Conservation (phyloP, 2,888 invertebrate genomes). For the Drosophila anomalata region DNA sequence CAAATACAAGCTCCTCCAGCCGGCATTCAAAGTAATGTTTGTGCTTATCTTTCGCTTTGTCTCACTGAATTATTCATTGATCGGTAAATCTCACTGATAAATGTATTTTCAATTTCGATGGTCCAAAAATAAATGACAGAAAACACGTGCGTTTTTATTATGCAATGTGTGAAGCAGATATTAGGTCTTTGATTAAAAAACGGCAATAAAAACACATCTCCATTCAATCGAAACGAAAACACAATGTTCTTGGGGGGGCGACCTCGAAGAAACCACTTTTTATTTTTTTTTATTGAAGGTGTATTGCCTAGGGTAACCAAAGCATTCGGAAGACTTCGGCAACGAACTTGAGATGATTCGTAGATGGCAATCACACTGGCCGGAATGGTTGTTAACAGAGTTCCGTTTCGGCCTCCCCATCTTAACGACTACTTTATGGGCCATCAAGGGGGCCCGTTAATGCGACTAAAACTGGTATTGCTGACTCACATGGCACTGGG, state of each 20-base stretch:
- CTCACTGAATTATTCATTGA: conserved; percentile 36
- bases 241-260: conserved; percentile 50
- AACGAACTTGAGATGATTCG: conserved; percentile 35
- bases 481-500: conserved; percentile 82
- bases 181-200: neutral
- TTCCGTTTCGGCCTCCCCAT: conserved; percentile 42
- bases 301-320: conserved; percentile 16
- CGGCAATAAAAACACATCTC: conserved; percentile 16
- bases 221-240: conserved; percentile 20
- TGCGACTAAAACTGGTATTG: conserved; percentile 20
- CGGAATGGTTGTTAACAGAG: conserved; percentile 10
- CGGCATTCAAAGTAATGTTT: conserved; percentile 13
- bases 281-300: conserved; percentile 5
- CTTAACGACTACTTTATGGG: conserved; percentile 38
- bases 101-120: conserved; percentile 1
- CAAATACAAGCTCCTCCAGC: conserved; percentile 5
- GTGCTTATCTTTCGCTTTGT: conserved; percentile 11
- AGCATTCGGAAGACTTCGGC: conserved; percentile 48
- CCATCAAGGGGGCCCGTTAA: conserved; percentile 28
- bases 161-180: conserved; percentile 14
- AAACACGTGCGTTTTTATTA: conserved; percentile 36
- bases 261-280: conserved; percentile 55
- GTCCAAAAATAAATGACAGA: conserved; percentile 24
- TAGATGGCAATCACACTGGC: conserved; percentile 29
- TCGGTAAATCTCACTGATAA: conserved; percentile 17